Conservation (phyloP, 1,140 invertebrate genomes). For the Phthorimaea operculella region DNA sequence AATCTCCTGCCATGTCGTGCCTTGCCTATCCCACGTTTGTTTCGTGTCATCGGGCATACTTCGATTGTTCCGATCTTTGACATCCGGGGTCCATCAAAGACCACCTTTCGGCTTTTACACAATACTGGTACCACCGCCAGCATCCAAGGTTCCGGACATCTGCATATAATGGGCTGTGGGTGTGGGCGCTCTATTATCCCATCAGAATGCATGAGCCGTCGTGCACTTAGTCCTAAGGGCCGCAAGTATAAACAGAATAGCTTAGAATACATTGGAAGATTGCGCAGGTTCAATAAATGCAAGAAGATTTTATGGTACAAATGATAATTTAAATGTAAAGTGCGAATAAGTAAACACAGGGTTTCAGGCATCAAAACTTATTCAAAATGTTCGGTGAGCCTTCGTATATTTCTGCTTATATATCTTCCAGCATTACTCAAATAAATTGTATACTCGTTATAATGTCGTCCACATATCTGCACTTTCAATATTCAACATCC, state of each 20-base stretch:
- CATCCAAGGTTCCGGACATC: conserved; percentile 34
- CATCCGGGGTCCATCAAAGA: background rate
- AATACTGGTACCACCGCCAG: conserved; percentile 12
- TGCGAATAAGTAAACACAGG: too few relatives aligned
- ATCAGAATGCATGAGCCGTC: conserved; percentile 32
- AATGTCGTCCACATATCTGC: too few relatives aligned
- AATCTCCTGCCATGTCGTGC: conserved; percentile 24
- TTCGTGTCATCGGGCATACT: conserved; percentile 10
- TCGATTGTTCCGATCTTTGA: conserved; percentile 9
- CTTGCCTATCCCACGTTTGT: conserved; percentile 9
- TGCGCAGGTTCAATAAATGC: background rate
- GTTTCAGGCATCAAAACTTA: too few relatives aligned
- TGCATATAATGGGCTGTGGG: conserved; percentile 54
- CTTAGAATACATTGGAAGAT: background rate
- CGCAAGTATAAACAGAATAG: background rate
- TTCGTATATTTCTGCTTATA: too few relatives aligned
- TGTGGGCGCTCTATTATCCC: conserved; percentile 37
- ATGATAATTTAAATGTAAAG: too few relatives aligned
- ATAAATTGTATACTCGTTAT: too few relatives aligned
- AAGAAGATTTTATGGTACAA: too few relatives aligned
- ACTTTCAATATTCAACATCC: too few relatives aligned
- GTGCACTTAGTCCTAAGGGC: conserved; percentile 7
- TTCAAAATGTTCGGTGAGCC: too few relatives aligned
- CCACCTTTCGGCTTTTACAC: background rate
- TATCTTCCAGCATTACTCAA: too few relatives aligned